A percentile compares a stretch with the other conserved stretches of the same genome.
Conservation (phyloP, 2,888 invertebrate species). For the Trichacis sp. region DNA sequence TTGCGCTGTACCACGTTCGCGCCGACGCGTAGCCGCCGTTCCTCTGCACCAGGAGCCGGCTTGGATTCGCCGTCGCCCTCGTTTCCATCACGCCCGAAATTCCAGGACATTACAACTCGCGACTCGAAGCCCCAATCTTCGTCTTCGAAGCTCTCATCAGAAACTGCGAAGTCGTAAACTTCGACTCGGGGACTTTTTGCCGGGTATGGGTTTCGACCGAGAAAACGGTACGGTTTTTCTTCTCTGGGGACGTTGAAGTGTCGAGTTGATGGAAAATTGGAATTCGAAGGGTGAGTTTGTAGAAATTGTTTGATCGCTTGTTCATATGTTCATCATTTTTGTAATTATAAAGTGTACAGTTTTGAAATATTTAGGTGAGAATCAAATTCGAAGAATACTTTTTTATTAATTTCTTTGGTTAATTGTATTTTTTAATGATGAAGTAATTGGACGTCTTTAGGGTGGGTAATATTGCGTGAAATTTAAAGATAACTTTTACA, state of each 20-base stretch:
- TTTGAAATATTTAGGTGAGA: no score
- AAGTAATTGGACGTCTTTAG: no score
- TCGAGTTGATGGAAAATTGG: no score
- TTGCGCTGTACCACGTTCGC: conserved; percentile 55
- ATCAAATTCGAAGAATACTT: no score
- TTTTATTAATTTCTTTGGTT: no score
- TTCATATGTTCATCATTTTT: no score
- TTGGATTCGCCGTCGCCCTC: conserved; percentile 44
- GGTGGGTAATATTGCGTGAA: no score
- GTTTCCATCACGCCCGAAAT: conserved; percentile 56
- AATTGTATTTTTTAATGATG: no score
- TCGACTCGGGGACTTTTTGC: conserved; percentile 1
- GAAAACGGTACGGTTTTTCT: neutral
- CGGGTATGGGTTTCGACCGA: neutral
- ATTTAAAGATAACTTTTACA: no score
- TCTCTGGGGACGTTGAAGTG: neutral
- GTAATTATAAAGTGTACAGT: no score
- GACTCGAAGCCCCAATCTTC: conserved; percentile 37
- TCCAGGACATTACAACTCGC: conserved; percentile 56
- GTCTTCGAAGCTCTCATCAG: conserved; percentile 18
- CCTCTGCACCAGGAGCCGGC: conserved; percentile 48
- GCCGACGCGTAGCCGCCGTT: conserved; percentile 54
- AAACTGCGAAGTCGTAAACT: neutral
- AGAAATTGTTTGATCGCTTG: neutral
- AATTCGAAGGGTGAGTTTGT: neutral